Evolutionary conservation across 92 coral and sea anemone genomes (phyloP).

Genomic region (Phenganax marumi): DNA sequence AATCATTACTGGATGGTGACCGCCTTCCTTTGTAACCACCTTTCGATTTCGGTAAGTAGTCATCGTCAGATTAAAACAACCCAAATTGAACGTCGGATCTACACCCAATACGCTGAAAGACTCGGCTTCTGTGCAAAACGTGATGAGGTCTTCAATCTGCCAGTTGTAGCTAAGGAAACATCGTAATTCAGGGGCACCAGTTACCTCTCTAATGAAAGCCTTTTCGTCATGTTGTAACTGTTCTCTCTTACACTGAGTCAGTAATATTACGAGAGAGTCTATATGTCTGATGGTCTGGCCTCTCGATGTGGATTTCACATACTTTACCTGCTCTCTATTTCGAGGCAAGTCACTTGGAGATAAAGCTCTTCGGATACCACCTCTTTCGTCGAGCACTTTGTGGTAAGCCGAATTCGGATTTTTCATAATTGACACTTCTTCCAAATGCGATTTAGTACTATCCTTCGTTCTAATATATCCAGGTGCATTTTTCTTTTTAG

Average conservation of each 20-base stretch:
- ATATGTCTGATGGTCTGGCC: background rate
- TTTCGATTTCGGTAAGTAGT: slow-evolving; percentile 43
- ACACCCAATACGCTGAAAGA: slow-evolving; percentile 42
- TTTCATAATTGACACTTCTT: background rate
- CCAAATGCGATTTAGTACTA: background rate
- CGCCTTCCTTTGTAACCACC: slow-evolving; percentile 41
- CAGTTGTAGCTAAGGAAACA: slow-evolving; percentile 54
- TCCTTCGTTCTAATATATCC: slow-evolving; percentile 10
- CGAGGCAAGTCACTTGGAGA: slow-evolving; percentile 31
- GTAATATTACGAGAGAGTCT: background rate
- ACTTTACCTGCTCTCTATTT: background rate
- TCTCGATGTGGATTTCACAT: no score
- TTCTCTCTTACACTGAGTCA: background rate
- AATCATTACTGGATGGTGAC: slow-evolving; percentile 55
- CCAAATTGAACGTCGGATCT: slow-evolving; percentile 64
- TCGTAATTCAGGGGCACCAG: slow-evolving; percentile 62
- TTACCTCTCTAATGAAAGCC: slow-evolving; percentile 41
- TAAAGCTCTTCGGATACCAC: background rate
- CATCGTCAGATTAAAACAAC: slow-evolving; percentile 50
- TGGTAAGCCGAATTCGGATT: background rate
- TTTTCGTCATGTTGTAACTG: background rate
- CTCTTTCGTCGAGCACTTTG: slow-evolving; percentile 9
- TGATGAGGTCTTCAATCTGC: slow-evolving; percentile 47
- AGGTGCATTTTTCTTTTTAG: background rate
- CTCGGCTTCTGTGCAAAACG: slow-evolving; percentile 54